Evolutionary conservation across 2,113 vertebrate genomes (phyloP).

Genomic region (Rhinolophus ferrumequinum): DNA sequence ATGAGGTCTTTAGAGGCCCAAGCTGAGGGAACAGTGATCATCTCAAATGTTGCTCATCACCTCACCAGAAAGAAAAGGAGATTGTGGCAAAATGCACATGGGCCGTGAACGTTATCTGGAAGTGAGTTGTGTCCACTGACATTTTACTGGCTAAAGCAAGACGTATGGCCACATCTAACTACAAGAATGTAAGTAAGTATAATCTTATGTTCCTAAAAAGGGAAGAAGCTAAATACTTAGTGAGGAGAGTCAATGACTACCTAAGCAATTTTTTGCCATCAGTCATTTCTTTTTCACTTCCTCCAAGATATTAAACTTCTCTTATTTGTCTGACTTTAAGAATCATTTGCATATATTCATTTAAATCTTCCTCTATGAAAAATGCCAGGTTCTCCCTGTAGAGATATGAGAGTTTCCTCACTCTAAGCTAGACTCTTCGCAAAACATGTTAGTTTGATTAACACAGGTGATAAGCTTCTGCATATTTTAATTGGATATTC

Average conservation of each 20-base stretch:
- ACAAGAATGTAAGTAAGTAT: neutral
- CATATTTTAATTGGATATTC: neutral
- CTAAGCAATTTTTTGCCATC: neutral
- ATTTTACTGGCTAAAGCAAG: neutral
- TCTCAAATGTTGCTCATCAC: neutral
- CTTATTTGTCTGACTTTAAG: neutral
- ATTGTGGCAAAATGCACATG: neutral
- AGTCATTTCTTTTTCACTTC: neutral
- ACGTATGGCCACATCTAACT: neutral
- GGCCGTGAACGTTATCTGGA: neutral
- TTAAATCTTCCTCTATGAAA: neutral
- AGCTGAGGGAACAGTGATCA: neutral
- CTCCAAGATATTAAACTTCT: neutral
- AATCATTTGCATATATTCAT: neutral
- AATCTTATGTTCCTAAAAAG: neutral
- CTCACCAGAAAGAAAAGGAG: neutral
- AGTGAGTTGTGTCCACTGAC: neutral
- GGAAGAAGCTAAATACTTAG: neutral
- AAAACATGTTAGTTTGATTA: neutral
- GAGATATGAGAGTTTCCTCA: neutral
- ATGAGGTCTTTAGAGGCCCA: neutral
- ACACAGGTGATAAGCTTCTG: neutral
- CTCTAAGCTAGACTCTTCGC: neutral
- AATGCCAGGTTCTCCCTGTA: neutral
- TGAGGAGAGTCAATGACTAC: neutral